A percentile compares a stretch with the other conserved stretches of the same genome.
phyloP scores from a whole-genome alignment of 2,888 invertebrate genomes.

The Seladonia tumulorum region DNA sequence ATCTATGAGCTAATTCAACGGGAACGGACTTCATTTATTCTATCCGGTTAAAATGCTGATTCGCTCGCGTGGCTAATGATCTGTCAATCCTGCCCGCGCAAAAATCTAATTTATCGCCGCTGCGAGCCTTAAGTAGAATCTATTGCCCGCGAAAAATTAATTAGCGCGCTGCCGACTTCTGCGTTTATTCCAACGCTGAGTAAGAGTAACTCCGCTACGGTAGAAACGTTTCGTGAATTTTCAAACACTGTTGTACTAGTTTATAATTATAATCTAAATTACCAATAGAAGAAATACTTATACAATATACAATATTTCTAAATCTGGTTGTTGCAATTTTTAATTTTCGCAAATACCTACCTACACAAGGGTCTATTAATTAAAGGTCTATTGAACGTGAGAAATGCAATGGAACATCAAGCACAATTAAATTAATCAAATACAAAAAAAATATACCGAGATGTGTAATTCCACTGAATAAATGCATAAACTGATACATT shows the following conservation, averaged over 20 bases:
- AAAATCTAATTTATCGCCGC: background rate
- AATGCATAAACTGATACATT: background rate
- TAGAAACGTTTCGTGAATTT: background rate
- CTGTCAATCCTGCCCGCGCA: background rate
- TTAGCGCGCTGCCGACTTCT: background rate
- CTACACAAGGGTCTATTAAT: too few species aligned
- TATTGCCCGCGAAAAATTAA: background rate
- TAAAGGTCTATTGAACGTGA: too few species aligned
- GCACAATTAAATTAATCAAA: background rate
- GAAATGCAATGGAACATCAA: too few species aligned
- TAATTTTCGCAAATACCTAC: too few species aligned
- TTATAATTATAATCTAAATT: background rate
- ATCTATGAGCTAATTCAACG: background rate
- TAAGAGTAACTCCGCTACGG: background rate
- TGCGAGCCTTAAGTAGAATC: background rate
- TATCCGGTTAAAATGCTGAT: background rate
- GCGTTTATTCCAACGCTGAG: background rate
- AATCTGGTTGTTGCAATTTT: too few species aligned
- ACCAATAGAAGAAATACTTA: too few species aligned
- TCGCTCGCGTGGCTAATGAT: slow-evolving; percentile 4
- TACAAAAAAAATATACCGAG: background rate
- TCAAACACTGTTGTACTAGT: background rate
- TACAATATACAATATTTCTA: too few species aligned
- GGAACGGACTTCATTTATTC: slow-evolving; percentile 1
- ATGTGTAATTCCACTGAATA: background rate